Conservation (phyloP, 2,888 invertebrate species). For the Drosophila dives region DNA sequence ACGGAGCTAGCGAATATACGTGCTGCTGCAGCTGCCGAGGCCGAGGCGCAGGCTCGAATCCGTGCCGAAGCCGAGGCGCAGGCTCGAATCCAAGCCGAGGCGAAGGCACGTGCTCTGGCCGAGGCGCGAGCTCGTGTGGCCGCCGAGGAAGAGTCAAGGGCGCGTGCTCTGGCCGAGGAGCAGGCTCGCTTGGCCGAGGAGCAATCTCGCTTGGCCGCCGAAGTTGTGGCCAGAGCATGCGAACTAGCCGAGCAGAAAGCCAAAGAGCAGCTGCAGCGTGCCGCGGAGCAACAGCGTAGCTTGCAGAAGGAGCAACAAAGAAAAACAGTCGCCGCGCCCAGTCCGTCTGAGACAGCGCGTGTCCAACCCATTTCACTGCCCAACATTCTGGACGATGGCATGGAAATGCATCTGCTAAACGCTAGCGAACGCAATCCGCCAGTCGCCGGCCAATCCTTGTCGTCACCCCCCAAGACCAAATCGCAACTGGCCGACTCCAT, state of each 20-base stretch:
- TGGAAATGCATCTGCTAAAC: conserved; percentile 60
- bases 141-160: conserved; percentile 47
- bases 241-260: not conserved
- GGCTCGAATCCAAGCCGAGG: conserved; percentile 9
- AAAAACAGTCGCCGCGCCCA: conserved; percentile 2
- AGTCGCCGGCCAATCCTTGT: conserved; percentile 37
- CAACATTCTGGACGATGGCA: conserved; percentile 64
- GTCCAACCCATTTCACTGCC: conserved; percentile 71
- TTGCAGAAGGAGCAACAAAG: not conserved
- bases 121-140: conserved; percentile 33
- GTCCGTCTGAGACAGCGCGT: conserved; percentile 46
- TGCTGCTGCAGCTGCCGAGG: conserved; percentile 79
- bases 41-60: conserved; percentile 58
- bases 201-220: conserved; percentile 34
- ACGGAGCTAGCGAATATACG: conserved; percentile 74
- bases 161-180: conserved; percentile 24
- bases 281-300: not conserved
- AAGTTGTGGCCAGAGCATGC: conserved; percentile 30
- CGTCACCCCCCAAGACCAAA: conserved; percentile 53
- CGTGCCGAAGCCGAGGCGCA: conserved; percentile 55
- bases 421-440: conserved; percentile 3
- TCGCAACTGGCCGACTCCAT: conserved; percentile 74
- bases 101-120: conserved; percentile 29
- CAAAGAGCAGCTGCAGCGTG: conserved; percentile 43
- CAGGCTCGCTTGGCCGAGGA: conserved; percentile 33